These are phyloP conservation scores for Haemorhous mexicanus DNA, from an alignment of 2,113 vertebrate genomes.

Conservation along the genomic window DNA sequence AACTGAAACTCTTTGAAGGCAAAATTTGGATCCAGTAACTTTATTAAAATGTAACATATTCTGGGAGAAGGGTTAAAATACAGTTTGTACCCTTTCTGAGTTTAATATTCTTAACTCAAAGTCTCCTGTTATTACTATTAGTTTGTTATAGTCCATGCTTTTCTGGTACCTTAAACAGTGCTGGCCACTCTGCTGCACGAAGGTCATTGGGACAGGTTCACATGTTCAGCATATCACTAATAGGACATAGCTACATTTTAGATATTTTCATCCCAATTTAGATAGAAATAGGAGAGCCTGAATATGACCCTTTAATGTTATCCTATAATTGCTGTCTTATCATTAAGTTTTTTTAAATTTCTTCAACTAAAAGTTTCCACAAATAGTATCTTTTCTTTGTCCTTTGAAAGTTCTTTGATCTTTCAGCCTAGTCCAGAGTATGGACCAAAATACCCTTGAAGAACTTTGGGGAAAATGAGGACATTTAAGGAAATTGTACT, in stretches of 20 bases:
- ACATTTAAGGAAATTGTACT: background rate
- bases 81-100: background rate
- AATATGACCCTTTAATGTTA: background rate
- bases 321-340: background rate
- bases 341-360: background rate
- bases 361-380: background rate
- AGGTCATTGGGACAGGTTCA: background rate
- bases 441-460: background rate
- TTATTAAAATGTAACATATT: background rate
- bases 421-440: background rate
- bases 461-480: background rate
- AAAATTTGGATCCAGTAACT: background rate
- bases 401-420: background rate
- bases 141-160: background rate
- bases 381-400: background rate
- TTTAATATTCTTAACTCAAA: background rate
- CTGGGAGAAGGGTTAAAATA: background rate
- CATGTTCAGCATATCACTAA: background rate
- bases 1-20: background rate
- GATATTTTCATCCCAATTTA: background rate
- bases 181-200: background rate
- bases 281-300: background rate
- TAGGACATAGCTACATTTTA: background rate
- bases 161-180: background rate
- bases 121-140: background rate